Percentiles rank a stretch among this genome's conserved stretches.
phyloP scores from a whole-genome alignment of 2,113 vertebrate genomes.

The Carassius auratus region DNA sequence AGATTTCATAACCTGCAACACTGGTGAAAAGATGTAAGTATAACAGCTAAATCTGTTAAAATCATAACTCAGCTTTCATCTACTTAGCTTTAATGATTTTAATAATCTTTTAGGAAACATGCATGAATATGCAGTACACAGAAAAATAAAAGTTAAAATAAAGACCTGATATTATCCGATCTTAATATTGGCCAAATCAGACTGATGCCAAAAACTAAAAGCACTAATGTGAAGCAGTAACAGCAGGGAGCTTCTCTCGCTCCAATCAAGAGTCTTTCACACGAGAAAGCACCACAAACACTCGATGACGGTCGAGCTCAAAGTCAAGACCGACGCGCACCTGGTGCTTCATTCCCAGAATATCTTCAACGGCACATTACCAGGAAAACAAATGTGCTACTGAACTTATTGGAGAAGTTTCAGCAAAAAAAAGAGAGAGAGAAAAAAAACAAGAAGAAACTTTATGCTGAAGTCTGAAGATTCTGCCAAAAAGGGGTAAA shows the following conservation, averaged over 20 bases:
- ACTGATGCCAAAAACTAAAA: not conserved
- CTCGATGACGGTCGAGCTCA: not conserved
- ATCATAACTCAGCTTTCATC: too few relatives aligned
- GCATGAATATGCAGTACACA: not conserved
- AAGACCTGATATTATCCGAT: not conserved
- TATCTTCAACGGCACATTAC: not conserved
- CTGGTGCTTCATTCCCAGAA: slow-evolving; percentile 3
- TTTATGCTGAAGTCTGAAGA: slow-evolving; percentile 41
- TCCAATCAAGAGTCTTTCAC: too few relatives aligned
- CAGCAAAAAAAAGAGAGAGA: not conserved
- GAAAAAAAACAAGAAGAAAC: slow-evolving; percentile 3
- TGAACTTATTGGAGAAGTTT: slow-evolving; percentile 3
- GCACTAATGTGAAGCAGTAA: not conserved
- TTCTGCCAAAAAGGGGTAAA: slow-evolving; percentile 7
- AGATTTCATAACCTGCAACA: too few relatives aligned
- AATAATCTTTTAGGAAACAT: not conserved
- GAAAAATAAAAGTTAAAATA: not conserved
- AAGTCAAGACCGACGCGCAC: not conserved
- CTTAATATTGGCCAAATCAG: not conserved
- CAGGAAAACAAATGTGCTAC: not conserved
- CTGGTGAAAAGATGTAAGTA: too few relatives aligned
- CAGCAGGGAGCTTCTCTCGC: not conserved
- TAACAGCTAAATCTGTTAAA: too few relatives aligned
- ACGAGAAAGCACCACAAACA: not conserved
- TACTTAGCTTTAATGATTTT: too few relatives aligned